Percentiles rank a stretch among this genome's conserved stretches.
Evolutionary conservation across 2,888 invertebrate species (phyloP).

Genomic region (Rhagonycha fulva): DNA sequence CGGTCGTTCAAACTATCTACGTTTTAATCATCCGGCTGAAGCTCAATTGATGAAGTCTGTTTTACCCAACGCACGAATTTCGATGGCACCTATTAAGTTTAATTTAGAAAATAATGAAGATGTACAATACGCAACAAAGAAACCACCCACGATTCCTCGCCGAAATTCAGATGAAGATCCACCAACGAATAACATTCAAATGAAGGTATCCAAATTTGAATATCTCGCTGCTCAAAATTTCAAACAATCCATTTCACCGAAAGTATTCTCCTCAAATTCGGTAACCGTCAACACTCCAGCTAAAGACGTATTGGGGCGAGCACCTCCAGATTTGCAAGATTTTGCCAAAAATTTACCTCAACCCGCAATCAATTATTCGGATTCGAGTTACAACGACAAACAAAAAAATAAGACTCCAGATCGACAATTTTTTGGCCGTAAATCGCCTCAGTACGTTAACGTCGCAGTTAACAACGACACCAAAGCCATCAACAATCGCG

Average conservation of each 20-base stretch:
- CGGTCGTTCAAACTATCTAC: constrained; percentile 87
- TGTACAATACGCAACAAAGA: constrained; percentile 59
- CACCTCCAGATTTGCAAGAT: constrained; percentile 62
- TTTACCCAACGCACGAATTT: constrained; percentile 75
- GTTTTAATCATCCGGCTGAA: constrained; percentile 91
- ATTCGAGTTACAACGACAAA: constrained; percentile 50
- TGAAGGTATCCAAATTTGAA: constrained; percentile 81
- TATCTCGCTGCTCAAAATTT: constrained; percentile 71
- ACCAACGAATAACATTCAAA: constrained; percentile 65
- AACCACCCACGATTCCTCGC: constrained; percentile 66
- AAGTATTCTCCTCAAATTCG: constrained; percentile 80
- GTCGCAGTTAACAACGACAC: constrained; percentile 50
- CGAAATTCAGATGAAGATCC: constrained; percentile 61
- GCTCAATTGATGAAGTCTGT: constrained; percentile 86
- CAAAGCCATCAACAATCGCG: constrained; percentile 54
- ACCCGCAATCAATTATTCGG: constrained; percentile 56
- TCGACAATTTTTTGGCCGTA: constrained; percentile 48
- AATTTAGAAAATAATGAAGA: constrained; percentile 49
- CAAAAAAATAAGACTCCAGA: constrained; percentile 49
- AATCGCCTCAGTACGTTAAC: constrained; percentile 51
- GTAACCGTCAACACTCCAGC: constrained; percentile 81
- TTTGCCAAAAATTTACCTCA: constrained; percentile 65
- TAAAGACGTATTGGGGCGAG: constrained; percentile 73
- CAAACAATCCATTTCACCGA: constrained; percentile 67
- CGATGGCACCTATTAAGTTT: constrained; percentile 79